Conservation (phyloP, 2,888 invertebrate genomes). For the Nymphalis urticae region DNA sequence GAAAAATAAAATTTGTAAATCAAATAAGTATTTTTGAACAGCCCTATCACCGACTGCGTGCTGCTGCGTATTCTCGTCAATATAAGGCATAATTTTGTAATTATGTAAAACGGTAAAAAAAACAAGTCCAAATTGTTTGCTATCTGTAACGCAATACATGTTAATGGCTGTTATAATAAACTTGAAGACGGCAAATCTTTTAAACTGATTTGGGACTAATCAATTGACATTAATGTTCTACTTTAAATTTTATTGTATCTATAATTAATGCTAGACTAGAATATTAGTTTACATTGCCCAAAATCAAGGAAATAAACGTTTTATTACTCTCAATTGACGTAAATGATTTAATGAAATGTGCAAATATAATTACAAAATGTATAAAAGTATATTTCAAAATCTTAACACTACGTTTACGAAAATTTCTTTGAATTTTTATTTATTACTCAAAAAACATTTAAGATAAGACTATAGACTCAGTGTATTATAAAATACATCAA, state of each 20-base stretch:
- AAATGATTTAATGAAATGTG: background rate
- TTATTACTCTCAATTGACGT: background rate
- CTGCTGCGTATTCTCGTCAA: conserved; percentile 57
- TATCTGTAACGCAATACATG: conserved; percentile 77
- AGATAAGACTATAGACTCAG: too few relatives aligned
- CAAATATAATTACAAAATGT: too few relatives aligned
- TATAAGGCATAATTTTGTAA: conserved; percentile 76
- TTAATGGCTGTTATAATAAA: conserved; percentile 73
- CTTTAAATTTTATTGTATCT: conserved; percentile 53
- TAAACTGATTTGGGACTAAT: conserved; percentile 62
- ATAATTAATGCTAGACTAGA: conserved; percentile 52
- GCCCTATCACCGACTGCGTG: conserved; percentile 26
- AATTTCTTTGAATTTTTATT: too few relatives aligned
- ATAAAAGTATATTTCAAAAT: too few relatives aligned
- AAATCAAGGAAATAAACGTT: conserved; percentile 1
- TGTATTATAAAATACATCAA: too few relatives aligned
- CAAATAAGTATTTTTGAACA: conserved; percentile 9
- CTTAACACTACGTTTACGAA: too few relatives aligned
- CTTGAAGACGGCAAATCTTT: conserved; percentile 67
- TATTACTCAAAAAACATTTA: too few relatives aligned
- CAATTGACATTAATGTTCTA: conserved; percentile 66
- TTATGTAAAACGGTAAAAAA: conserved; percentile 78
- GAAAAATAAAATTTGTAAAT: background rate
- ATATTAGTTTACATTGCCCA: background rate
- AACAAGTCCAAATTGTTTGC: conserved; percentile 68